phyloP scores from a whole-genome alignment of 2,888 invertebrate genomes.

The Sarcophaga rosellei region DNA sequence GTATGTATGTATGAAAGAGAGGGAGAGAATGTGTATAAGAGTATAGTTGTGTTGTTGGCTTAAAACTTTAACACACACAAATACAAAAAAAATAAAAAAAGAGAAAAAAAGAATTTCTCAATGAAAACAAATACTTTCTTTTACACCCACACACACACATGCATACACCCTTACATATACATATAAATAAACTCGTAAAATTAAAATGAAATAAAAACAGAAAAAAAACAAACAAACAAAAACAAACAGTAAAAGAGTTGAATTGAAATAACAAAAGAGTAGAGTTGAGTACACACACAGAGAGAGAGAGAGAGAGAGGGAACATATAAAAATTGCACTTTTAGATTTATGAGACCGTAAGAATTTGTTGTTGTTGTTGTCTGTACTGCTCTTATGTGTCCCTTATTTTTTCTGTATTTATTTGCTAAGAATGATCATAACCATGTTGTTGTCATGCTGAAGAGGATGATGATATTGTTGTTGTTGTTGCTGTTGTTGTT shows the following conservation, averaged over 20 bases:
- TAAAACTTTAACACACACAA: not conserved
- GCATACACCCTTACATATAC: not conserved
- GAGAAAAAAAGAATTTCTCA: not conserved
- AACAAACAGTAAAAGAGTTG: not conserved
- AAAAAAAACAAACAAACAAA: not conserved
- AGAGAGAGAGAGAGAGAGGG: conserved; percentile 3
- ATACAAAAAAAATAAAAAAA: not conserved
- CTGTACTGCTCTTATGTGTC: not conserved
- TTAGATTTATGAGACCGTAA: conserved; percentile 61
- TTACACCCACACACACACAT: not conserved
- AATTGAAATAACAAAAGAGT: conserved; percentile 9
- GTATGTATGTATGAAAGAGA: not conserved
- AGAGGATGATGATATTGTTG: too few species aligned
- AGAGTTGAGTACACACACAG: not conserved
- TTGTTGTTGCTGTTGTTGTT: not conserved
- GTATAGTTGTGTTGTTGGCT: not conserved
- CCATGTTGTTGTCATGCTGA: not conserved
- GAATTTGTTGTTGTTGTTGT: conserved; percentile 27
- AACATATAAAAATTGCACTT: conserved; percentile 34
- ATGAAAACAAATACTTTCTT: not conserved
- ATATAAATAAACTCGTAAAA: conserved; percentile 21
- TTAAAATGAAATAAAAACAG: conserved; percentile 15
- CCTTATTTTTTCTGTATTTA: not conserved
- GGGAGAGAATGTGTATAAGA: too few species aligned
- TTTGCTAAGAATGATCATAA: not conserved